Evolutionary conservation across 2,797 vertebrate genomes (phyloP), one percentile per base, ranked within the genome.

Genomic region (Anabas testudineus): DNA sequence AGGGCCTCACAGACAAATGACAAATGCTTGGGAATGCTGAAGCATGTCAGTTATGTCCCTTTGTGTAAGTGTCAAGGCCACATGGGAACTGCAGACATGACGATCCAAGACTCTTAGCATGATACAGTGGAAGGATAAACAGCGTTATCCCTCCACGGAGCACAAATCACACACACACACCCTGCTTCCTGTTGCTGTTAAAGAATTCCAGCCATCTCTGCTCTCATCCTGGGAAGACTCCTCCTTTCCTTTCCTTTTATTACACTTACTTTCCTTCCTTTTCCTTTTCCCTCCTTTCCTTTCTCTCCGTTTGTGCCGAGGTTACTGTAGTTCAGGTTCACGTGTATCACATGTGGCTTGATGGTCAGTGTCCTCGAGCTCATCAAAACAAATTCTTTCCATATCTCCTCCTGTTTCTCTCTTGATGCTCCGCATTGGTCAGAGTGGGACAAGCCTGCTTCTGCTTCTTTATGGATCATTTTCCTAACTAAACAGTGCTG

Each of bases 151-250:
- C 41, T 43, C 41, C 13, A 9, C 7, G 7, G 41, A n/a, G 15
- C 15, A 41, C 10, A 37, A 13, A 37, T 13, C 36, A 64, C 66
- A 58, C 39, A 51, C 69, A 67, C 55, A 47, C 63, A 60, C 67
- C 13, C 76, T 36, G 24, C 76, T 91, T 92, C 89, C 90, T 91
- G 83, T 75, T 68, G 34, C 64, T 67, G 65, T 32, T 70, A 53
- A 74, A 59, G 67, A 90, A 84, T 86, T 88, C 74, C 87, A 78
- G 58, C 57, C 77, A 52, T 62, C 34, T 7, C 58, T 32, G 72
- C 69, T 82, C 81, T 80, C 70, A 62, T 76, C 81, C 82, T 84
- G 71, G 71, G 81, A 85, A 83, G 74, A 84, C 80, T 77, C 70
- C 78, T 77, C 82, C 78, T 82, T 82, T 74, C 75, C 64, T 70